Percentiles rank a stretch among this genome's conserved stretches.
phyloP scores from a whole-genome alignment of 2,113 vertebrate genomes.

The Rhipidura dahli region DNA sequence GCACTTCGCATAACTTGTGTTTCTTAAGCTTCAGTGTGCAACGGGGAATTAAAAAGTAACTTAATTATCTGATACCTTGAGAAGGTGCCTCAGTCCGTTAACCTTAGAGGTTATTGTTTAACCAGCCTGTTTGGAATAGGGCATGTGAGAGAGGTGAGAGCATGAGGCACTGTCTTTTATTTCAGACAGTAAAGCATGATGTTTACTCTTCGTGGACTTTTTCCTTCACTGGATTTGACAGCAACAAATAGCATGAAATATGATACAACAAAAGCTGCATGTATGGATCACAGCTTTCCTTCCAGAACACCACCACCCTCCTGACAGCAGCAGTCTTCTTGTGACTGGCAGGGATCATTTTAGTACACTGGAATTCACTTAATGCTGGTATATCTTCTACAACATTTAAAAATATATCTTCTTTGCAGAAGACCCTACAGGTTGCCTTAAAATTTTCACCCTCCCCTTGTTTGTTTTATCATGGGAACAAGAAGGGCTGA shows the following conservation, averaged over 20 bases:
- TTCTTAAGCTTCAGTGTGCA: background rate
- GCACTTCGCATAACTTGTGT: background rate
- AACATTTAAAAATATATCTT: too few relatives aligned
- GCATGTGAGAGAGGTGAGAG: background rate
- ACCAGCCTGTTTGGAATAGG: background rate
- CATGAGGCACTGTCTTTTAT: background rate
- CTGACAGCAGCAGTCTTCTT: background rate
- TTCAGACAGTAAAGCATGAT: background rate
- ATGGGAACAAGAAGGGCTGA: background rate
- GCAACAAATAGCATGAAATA: background rate
- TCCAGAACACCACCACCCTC: background rate
- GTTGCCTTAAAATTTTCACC: background rate
- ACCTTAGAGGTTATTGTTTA: slow-evolving; percentile 25
- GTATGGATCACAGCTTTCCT: background rate
- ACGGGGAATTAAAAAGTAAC: slow-evolving; percentile 26
- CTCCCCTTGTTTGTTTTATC: background rate
- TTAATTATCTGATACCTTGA: background rate
- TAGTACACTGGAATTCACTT: background rate
- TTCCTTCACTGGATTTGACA: background rate
- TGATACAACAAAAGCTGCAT: background rate
- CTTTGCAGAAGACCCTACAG: background rate
- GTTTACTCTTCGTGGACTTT: background rate
- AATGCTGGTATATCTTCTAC: background rate
- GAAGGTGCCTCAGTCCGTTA: background rate
- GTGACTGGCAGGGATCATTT: background rate